Base-by-base conservation (phyloP, 2,888 invertebrate species). In the Cataglyphis cursor region DNA sequence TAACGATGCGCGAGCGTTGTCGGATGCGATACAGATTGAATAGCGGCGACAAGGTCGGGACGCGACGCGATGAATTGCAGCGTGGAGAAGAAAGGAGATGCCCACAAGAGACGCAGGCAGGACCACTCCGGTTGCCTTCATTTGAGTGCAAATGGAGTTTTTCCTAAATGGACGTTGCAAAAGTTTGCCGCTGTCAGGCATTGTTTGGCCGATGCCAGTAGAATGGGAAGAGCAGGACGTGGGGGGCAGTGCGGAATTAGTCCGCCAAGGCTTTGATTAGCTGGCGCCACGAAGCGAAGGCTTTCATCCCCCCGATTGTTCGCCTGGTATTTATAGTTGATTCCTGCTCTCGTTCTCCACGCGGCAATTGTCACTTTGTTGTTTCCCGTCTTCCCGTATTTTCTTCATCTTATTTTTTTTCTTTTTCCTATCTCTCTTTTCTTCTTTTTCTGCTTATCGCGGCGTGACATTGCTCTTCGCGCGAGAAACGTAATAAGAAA, bases 241-340 rank as follows among this genome's bases (percentile, higher is more conserved):
- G 48, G 48, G 64, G 74, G 62, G 21, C 61, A n/a, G 80, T 61
- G 59, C 38, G 72, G 65, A 84, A 59, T 51, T 80, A 87, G 87
- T 91, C 88, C 83, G 87, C 81, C 85, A 82, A 72, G 84, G 87
- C 89, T 91, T 91, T 92, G 92, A 92, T 90, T 92, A 92, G 89
- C 91, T 75, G 85, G 87, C 88, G 86, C 88, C 87, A 81, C 81
- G 78, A 73, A 64, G 85, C 86, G 87, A 88, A 89, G 87, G 83
- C 85, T 83, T 85, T 62, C 66, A 51, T n/a, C 48, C n/a, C 1
- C 48, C 61, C 88, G 89, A 90, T 90, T 91, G 90, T 90, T 89
- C 83, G 75, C 85, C 72, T 62, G 65, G 73, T 82, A 80, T 78
- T 82, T 72, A 75, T 74, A 72, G 70, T 83, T 44, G 38, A 59